A percentile compares a stretch with the other conserved stretches of the same genome.
Conservation (phyloP, 2,888 invertebrate species). For the Myathropa florea region DNA sequence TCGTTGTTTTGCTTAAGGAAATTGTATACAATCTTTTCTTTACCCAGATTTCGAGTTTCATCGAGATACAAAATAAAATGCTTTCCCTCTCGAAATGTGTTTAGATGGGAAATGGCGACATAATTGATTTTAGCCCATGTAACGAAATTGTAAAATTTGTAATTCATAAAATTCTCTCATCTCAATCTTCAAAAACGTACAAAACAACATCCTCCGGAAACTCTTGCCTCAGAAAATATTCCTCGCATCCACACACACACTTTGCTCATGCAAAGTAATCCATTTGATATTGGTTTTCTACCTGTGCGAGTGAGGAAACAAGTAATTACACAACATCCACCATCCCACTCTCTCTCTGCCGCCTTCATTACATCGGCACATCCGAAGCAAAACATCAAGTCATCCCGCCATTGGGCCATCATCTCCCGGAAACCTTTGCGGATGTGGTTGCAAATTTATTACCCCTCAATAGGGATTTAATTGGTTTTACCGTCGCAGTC, state of each 20-base stretch:
- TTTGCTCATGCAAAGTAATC: neutral
- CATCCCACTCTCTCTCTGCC: neutral
- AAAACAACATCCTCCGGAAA: neutral
- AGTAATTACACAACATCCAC: neutral
- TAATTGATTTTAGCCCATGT: no score
- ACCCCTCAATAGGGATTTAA: slow-evolving; percentile 6
- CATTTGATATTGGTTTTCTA: neutral
- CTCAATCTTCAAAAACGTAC: no score
- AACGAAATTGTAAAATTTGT: no score
- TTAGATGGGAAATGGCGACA: no score
- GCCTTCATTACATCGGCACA: no score
- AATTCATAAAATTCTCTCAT: no score
- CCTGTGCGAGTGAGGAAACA: neutral
- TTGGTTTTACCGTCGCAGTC: neutral
- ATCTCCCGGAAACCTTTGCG: neutral
- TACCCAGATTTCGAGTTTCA: no score
- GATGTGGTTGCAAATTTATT: neutral
- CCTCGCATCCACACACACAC: neutral
- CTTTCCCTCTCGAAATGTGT: no score
- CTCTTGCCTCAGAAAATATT: neutral
- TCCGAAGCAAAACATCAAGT: neutral
- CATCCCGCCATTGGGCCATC: neutral
- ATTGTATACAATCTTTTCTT: no score
- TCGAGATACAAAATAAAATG: no score
- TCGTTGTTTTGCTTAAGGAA: no score